These are phyloP conservation scores for Sphenopsis melanotis DNA, from an alignment of 2,797 vertebrate genomes.

Conservation along the genomic window DNA sequence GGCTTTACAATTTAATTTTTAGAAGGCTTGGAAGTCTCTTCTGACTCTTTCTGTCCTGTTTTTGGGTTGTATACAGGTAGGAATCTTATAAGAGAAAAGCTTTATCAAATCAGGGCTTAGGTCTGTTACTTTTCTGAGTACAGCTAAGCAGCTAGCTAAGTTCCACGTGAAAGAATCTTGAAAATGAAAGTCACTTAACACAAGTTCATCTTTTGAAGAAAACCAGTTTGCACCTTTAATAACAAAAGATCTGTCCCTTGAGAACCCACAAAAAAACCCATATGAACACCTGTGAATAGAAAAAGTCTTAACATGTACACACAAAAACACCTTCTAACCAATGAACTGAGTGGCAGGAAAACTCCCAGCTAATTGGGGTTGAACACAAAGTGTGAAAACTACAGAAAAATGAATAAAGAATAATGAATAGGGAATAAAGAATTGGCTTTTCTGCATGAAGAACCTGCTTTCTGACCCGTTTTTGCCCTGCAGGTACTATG, in stretches of 20 bases:
- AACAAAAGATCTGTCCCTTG: not conserved
- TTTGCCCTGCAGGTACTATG: conserved; percentile 87
- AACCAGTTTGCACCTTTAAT: not conserved
- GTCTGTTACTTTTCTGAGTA: not conserved
- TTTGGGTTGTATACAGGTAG: not conserved
- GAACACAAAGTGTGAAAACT: not conserved
- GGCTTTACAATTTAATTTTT: not conserved
- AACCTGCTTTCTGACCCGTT: not conserved
- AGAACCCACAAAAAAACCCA: not conserved
- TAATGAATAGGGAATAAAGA: not conserved
- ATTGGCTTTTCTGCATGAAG: not conserved
- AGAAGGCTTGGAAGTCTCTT: not conserved
- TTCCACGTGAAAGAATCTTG: not conserved
- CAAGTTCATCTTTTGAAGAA: not conserved
- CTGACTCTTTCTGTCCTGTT: not conserved
- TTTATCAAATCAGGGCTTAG: not conserved
- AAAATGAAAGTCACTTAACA: not conserved
- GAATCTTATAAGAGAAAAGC: not conserved
- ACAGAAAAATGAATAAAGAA: not conserved
- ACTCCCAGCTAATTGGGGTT: not conserved
- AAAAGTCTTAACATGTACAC: not conserved
- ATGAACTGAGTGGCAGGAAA: not conserved
- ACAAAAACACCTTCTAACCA: not conserved
- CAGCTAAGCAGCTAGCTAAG: not conserved
- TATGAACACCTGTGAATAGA: not conserved